Evolutionary conservation across 2,888 invertebrate species (phyloP).

Genomic region (Bembecia ichneumoniformis): DNA sequence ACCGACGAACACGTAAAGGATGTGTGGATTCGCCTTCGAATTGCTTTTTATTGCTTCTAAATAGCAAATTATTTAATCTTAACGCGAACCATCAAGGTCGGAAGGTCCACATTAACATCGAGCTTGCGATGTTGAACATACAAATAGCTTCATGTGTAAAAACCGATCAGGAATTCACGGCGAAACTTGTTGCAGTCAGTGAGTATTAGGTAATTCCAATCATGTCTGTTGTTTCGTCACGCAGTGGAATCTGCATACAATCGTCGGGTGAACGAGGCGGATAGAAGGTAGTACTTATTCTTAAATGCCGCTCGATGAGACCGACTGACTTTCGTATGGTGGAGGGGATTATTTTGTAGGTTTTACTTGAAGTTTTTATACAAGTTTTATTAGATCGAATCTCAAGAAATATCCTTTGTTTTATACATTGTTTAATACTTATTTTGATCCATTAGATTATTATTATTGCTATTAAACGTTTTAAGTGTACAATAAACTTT

Average conservation of each 20-base stretch:
- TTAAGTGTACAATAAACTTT: too few relatives aligned
- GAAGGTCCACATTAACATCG: constrained; percentile 37
- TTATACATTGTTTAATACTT: too few relatives aligned
- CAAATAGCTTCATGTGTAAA: constrained; percentile 27
- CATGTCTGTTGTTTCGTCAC: constrained; percentile 38
- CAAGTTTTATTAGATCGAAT: too few relatives aligned
- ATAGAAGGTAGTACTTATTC: constrained; percentile 2
- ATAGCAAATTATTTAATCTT: neutral
- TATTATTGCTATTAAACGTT: too few relatives aligned
- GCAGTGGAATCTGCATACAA: constrained; percentile 37
- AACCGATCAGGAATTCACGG: constrained; percentile 41
- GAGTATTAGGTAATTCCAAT: constrained; percentile 45
- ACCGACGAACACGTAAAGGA: neutral
- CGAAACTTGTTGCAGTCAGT: constrained; percentile 26
- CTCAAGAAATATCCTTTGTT: too few relatives aligned
- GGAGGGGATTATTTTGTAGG: too few relatives aligned
- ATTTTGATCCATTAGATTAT: too few relatives aligned
- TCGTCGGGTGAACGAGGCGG: constrained; percentile 18
- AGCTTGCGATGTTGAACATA: constrained; percentile 27
- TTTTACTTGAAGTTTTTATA: too few relatives aligned
- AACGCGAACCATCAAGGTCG: constrained; percentile 29
- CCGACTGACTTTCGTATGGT: too few relatives aligned
- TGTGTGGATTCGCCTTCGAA: neutral
- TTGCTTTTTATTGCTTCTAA: neutral
- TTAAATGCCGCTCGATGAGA: too few relatives aligned